Conservation (phyloP, 1,140 invertebrate species). For the Glomeris maerens region DNA sequence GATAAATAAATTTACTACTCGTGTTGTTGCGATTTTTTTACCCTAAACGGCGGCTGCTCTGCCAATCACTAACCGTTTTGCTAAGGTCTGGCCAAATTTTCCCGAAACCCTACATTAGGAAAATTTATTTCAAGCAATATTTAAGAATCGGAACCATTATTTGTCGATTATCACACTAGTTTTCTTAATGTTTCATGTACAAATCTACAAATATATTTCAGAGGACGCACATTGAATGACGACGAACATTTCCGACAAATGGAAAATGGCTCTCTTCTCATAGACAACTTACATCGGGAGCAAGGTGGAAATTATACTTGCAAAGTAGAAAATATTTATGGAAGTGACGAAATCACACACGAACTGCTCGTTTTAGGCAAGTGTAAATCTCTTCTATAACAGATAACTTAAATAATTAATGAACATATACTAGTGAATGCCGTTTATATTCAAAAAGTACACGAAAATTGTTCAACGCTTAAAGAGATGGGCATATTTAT, state of each 20-base stretch:
- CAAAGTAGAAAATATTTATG: conserved; percentile 24
- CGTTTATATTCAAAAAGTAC: too few species aligned
- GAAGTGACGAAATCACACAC: conserved; percentile 68
- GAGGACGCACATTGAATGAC: neutral
- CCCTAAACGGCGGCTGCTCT: too few species aligned
- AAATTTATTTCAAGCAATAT: neutral
- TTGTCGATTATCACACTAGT: too few species aligned
- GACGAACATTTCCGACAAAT: conserved; percentile 14
- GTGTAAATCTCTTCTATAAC: conserved; percentile 15
- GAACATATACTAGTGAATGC: too few species aligned
- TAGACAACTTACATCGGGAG: conserved; percentile 23
- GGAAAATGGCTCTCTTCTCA: conserved; percentile 27
- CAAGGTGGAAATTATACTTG: conserved; percentile 34
- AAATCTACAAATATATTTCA: neutral
- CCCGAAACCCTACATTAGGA: neutral
- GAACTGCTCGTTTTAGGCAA: conserved; percentile 69
- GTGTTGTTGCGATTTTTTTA: too few species aligned
- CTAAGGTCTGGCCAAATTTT: neutral
- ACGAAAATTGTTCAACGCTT: too few species aligned
- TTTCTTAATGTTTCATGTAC: too few species aligned
- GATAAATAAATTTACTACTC: too few species aligned
- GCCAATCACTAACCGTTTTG: neutral
- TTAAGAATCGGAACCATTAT: neutral
- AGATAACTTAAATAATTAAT: too few species aligned
- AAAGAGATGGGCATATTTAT: too few species aligned